Conservation (phyloP, 2,888 invertebrate species). For the Drosophila imparisetae region DNA sequence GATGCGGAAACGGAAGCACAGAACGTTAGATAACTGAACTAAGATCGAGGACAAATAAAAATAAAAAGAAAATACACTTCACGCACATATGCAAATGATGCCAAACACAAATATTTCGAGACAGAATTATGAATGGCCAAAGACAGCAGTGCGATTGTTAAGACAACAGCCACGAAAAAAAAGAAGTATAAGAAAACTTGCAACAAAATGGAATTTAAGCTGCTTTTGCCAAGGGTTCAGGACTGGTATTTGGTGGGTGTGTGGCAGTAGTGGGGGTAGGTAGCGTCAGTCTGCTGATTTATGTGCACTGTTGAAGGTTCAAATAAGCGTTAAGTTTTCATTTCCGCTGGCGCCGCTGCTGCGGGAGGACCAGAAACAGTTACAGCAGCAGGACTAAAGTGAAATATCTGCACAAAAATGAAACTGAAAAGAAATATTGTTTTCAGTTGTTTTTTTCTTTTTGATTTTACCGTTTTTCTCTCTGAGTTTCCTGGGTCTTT, state of each 20-base stretch:
- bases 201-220: constrained; percentile 69
- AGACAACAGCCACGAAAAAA: constrained; percentile 20
- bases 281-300: constrained; percentile 71
- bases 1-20: constrained; percentile 65
- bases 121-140: constrained; percentile 61
- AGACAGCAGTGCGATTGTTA: constrained; percentile 26
- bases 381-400: constrained; percentile 42
- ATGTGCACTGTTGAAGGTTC: constrained; percentile 80
- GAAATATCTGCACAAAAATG: constrained; percentile 69
- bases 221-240: constrained; percentile 55
- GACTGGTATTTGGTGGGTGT: constrained; percentile 17
- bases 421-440: constrained; percentile 74
- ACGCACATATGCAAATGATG: constrained; percentile 73
- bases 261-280: constrained; percentile 17
- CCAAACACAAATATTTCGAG: constrained; percentile 60
- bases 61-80: constrained; percentile 43
- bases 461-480: constrained; percentile 11
- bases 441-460: constrained; percentile 43
- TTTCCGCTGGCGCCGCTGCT: constrained; percentile 74
- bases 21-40: constrained; percentile 14
- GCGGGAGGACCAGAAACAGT: constrained; percentile 32
- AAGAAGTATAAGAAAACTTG: constrained; percentile 13
- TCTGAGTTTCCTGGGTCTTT: constrained; percentile 14
- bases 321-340: constrained; percentile 81
- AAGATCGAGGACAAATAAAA: constrained; percentile 4